These are phyloP conservation scores for Orgyia antiqua DNA, from an alignment of 2,888 invertebrate species.

Conservation along the genomic window DNA sequence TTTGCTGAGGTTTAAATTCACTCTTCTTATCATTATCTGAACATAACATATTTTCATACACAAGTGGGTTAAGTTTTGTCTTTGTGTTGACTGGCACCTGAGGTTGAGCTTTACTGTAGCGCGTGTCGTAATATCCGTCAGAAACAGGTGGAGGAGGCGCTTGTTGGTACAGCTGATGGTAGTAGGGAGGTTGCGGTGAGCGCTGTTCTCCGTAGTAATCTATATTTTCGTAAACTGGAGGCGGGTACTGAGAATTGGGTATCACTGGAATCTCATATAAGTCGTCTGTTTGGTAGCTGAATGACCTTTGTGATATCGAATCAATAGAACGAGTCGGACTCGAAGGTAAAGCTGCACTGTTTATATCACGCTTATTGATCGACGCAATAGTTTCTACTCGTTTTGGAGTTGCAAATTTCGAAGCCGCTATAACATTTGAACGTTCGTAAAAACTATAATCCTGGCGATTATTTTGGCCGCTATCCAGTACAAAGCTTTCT, in stretches of 20 bases:
- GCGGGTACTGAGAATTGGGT: conserved; percentile 56
- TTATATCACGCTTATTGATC: conserved; percentile 61
- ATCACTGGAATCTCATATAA: conserved; percentile 66
- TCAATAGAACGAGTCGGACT: conserved; percentile 81
- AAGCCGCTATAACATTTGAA: conserved; percentile 85
- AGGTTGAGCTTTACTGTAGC: conserved; percentile 87
- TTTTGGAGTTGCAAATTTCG: conserved; percentile 87
- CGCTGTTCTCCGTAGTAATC: conserved; percentile 84
- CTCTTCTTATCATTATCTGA: conserved; percentile 61
- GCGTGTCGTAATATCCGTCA: conserved; percentile 73
- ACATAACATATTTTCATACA: conserved; percentile 73
- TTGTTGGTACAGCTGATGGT: conserved; percentile 76
- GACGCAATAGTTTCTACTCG: conserved; percentile 81
- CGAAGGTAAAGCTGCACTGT: conserved; percentile 54
- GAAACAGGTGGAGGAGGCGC: conserved; percentile 60
- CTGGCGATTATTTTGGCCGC: conserved; percentile 61
- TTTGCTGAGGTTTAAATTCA: conserved; percentile 54
- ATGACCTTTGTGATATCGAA: conserved; percentile 79
- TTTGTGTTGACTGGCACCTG: conserved; percentile 83
- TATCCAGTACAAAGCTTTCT: conserved; percentile 81
- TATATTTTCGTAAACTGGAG: conserved; percentile 87
- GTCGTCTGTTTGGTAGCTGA: conserved; percentile 67
- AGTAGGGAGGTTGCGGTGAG: conserved; percentile 79
- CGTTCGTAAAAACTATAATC: conserved; percentile 80
- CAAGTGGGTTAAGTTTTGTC: conserved; percentile 55